phyloP scores from a whole-genome alignment of 1,140 invertebrate genomes.

The Tetragnatha versicolor region DNA sequence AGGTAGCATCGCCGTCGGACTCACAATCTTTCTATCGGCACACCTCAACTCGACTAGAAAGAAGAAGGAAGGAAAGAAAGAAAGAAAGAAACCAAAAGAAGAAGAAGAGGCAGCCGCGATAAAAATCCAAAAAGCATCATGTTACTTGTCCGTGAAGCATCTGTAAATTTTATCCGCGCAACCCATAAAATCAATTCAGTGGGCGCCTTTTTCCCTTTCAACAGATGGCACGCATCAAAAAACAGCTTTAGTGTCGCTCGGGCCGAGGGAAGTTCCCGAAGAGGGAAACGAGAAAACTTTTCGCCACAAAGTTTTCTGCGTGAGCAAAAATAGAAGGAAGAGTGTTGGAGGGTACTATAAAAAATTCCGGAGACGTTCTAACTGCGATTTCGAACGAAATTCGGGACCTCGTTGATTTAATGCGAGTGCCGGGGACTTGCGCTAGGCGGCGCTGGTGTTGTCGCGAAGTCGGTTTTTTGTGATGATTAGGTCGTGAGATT shows the following conservation, averaged over 20 bases:
- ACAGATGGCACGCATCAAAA: conserved; percentile 47
- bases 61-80: neutral
- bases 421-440: neutral
- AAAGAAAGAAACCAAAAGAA: neutral
- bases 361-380: neutral
- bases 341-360: neutral
- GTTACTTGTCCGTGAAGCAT: conserved; percentile 28
- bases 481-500: too few relatives aligned
- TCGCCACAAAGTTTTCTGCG: conserved; percentile 34
- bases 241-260: neutral
- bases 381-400: conserved; percentile 18
- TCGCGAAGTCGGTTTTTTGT: neutral
- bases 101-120: too few relatives aligned
- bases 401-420: conserved; percentile 31
- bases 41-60: neutral
- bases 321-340: neutral
- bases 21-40: too few relatives aligned
- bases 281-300: conserved; percentile 48
- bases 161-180: conserved; percentile 46
- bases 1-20: too few relatives aligned
- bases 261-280: neutral
- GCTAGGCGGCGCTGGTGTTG: neutral
- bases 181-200: conserved; percentile 44
- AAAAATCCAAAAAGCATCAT: neutral
- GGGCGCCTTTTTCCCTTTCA: conserved; percentile 9